Base-by-base conservation (phyloP, 2,888 invertebrate genomes). In the Brachypalpus laphriformis region DNA sequence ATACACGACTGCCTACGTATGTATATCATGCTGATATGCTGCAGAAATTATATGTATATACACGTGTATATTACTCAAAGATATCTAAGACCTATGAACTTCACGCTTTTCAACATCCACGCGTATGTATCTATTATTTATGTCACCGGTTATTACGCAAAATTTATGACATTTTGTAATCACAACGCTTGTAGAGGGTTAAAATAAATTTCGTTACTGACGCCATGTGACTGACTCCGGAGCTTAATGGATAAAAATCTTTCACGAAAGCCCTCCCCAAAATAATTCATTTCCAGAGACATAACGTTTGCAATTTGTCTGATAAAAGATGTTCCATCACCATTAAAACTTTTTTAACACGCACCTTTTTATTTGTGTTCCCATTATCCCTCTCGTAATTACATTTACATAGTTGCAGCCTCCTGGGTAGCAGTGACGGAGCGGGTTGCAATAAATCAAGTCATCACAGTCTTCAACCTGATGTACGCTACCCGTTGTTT, bases 211-310 rank as follows among this genome's bases (percentile, higher is more conserved):
- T 40, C 28, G 11, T 61, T 45, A 28, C 18, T n/a, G n/a, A n/a
- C n/a, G 18, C 34, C 37, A 9, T 63, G 8, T n/a, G 16, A 37
- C 71, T 47, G 54, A 37, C 59, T 45, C 40, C 28, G 37, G 11
- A 68, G 31, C 59, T 70, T 70, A 61, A 72, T 71, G 65, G 72
- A 65, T 65, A 18, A 40, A 65, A 63, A 70, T 54, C 11, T 11
- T 40, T 28, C n/a, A 54, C 18, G 14, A 16, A 66, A 61, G 37
- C 22, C 22, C 31, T 28, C 11, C 5, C 8, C 1, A 18, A 22
- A 63, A 59, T 49, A 42, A 51, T 22, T 61, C 51, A 61, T 49
- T 25, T 16, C 18, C 22, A 11, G 3, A n/a, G 54, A 22, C 11
- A 42, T 9, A 31, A 6, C n/a, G 42, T 18, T 18, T 34, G 47